phyloP scores from a whole-genome alignment of 2,113 vertebrate genomes.

The Crotalus tigris region DNA sequence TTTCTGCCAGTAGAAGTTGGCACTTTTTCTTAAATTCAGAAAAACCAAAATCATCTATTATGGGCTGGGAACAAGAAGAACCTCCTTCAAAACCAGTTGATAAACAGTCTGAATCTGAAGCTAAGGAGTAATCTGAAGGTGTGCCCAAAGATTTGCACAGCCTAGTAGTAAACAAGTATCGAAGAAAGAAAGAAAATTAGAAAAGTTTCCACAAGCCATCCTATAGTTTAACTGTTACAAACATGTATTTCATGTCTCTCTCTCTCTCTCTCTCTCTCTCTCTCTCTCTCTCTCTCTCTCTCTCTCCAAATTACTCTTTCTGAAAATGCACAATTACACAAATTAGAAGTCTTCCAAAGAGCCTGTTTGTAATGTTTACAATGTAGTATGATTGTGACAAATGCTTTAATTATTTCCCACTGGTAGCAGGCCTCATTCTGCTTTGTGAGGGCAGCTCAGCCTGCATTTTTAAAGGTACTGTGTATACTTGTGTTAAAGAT shows the following conservation, averaged over 20 bases:
- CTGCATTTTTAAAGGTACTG: constrained; percentile 10
- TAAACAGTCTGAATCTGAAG: not conserved
- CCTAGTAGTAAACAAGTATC: not conserved
- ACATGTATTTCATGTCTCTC: not conserved
- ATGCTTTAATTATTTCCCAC: constrained; percentile 18
- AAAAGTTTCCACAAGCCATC: not conserved
- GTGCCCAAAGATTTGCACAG: not conserved
- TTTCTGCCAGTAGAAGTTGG: not conserved
- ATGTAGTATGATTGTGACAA: constrained; percentile 16
- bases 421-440: not conserved
- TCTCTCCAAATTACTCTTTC: not conserved
- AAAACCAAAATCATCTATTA: not conserved
- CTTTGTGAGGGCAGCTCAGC: not conserved
- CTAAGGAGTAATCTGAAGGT: not conserved
- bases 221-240: not conserved
- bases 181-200: not conserved
- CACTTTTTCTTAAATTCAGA: not conserved
- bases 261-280: not conserved
- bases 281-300: not conserved
- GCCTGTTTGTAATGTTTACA: constrained; percentile 3
- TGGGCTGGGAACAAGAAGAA: not conserved
- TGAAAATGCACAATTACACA: constrained; percentile 26
- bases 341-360: constrained; percentile 8
- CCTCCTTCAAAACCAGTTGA: not conserved
- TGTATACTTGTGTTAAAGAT: constrained; percentile 13